phyloP scores from a whole-genome alignment of 2,113 vertebrate species.

The Anser cygnoides region DNA sequence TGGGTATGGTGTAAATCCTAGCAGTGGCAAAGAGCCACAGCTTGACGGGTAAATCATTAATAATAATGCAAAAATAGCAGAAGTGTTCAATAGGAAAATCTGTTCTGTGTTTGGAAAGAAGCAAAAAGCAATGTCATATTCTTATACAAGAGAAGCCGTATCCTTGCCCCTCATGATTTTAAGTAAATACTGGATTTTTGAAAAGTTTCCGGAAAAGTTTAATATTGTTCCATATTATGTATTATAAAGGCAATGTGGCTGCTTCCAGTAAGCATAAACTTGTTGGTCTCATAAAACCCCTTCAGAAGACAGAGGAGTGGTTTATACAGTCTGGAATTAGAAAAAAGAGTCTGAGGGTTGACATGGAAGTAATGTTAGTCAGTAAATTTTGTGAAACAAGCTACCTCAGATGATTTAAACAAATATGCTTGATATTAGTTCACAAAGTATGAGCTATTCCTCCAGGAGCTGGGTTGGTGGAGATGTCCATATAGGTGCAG shows the following conservation, averaged over 20 bases:
- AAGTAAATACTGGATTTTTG: neutral
- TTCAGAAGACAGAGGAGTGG: neutral
- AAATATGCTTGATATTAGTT: neutral
- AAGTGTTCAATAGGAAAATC: neutral
- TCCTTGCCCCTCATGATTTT: neutral
- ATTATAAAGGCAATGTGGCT: neutral
- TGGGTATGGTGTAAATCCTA: neutral
- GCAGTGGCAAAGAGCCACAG: neutral
- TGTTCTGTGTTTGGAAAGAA: neutral
- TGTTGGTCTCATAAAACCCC: neutral
- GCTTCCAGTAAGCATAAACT: neutral
- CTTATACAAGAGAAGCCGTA: neutral
- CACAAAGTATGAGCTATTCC: neutral
- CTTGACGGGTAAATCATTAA: neutral
- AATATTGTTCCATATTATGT: neutral
- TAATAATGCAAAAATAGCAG: neutral
- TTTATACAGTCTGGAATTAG: neutral
- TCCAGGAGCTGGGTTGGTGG: neutral
- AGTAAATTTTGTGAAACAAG: neutral
- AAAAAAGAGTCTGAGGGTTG: neutral
- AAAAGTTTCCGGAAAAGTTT: neutral
- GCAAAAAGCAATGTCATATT: neutral
- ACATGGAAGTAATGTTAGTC: neutral
- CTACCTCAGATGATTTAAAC: neutral
- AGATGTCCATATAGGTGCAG: neutral